These are phyloP conservation scores for Phrynosoma platyrhinos DNA, from an alignment of 2,113 vertebrate species.

Conservation along the genomic window DNA sequence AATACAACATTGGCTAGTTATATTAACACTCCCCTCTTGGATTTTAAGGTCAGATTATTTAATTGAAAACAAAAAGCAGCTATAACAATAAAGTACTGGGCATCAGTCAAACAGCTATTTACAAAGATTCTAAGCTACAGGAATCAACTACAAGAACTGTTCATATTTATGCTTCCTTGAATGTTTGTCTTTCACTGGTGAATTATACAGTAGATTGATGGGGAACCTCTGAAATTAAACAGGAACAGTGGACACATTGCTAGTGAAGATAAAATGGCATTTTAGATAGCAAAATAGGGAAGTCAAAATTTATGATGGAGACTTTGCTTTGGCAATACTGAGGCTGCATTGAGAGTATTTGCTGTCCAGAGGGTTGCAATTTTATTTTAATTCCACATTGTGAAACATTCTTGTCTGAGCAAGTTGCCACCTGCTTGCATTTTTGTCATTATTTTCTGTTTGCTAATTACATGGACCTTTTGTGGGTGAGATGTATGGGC, in stretches of 20 bases:
- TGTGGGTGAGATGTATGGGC: background rate
- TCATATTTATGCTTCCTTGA: background rate
- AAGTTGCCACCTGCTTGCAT: conserved; percentile 14
- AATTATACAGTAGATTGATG: background rate
- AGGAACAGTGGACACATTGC: background rate
- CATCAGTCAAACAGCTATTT: background rate
- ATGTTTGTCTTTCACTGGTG: background rate
- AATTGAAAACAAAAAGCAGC: no score
- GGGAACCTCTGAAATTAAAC: background rate
- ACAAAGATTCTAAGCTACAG: background rate
- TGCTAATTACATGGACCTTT: background rate
- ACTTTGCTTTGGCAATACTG: conserved; percentile 3
- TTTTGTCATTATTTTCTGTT: conserved; percentile 20
- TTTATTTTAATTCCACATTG: background rate
- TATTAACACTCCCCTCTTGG: no score
- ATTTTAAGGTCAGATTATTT: no score
- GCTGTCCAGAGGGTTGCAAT: conserved; percentile 4
- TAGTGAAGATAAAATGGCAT: background rate
- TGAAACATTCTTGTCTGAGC: background rate
- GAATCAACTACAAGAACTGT: no score
- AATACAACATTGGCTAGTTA: no score
- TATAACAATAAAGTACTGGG: no score
- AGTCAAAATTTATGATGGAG: background rate
- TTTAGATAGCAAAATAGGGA: conserved; percentile 12
- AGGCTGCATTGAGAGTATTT: background rate